Evolutionary conservation across 2,113 vertebrate genomes (phyloP), one percentile per base, ranked within the genome.

Genomic region (Phyllostomus discolor): DNA sequence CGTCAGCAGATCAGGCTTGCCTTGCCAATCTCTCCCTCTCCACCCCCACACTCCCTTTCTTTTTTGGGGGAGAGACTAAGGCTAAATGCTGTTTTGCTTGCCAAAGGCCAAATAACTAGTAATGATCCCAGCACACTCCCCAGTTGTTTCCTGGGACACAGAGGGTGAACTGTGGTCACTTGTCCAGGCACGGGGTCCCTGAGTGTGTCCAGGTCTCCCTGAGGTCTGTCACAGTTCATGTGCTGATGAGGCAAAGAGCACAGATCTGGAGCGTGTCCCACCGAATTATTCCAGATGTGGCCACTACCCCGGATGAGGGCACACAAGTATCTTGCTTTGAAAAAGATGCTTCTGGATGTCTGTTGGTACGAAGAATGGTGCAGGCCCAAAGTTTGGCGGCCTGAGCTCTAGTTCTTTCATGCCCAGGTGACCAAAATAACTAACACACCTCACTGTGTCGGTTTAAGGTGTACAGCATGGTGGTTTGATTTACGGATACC

Each of bases 1-100:
- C 0, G 0, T 20, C 0, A 22, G 8, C 31, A 33, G 31, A 6
- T 46, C 8, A 48, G 26, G 26, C 17, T 66, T 24, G 7, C 35
- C 67, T 31, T 22, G 10, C 35, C 41, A 7, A 7, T 46, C 41
- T 4, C 24, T 26, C 17, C 22, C 17, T 26, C 11, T 38, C 17
- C 14, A 15, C 4, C 57, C 11, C 20, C 24, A 31, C 33, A 9
- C 3, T 17, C 17, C 15, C 43, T 17, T 11, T 8, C 20, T 64
- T 38, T 33, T 22, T 38, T 11, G 28, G 1, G 67, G 54, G 43
- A 79, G 89, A 54, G 57, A n/a, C 8, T 4, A 7, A 35, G 15
- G n/a, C 46, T 67, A 24, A 15, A 57, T 28, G 41, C 64, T 15
- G 48, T 7, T 52, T 35, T 64, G 69, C 91, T 93, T 24, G 69